Evolutionary conservation across 2,797 vertebrate genomes (phyloP), one percentile per base, ranked within the genome.

Genomic region (Chelon auratus): DNA sequence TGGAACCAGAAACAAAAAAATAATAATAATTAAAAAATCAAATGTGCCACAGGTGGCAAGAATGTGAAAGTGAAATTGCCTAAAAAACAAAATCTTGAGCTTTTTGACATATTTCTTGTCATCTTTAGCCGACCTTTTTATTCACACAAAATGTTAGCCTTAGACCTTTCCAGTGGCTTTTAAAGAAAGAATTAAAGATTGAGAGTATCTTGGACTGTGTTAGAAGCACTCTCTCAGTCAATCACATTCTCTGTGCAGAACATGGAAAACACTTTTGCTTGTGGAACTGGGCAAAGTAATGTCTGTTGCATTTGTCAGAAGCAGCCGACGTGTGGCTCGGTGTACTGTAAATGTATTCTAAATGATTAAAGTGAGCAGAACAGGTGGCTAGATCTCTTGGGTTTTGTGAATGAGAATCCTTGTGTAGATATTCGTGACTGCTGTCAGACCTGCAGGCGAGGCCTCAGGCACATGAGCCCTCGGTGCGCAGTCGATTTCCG

Each of bases 361-460:
- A 60, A 72, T 45, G 52, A 33, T 42, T 45, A 17, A 39, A 61
- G 36, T 10, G 6, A 20, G 20, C 17, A 18, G 52, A 76, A 37
- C 84, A 84, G 78, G 80, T 80, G 77, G 61, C 68, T 71, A 72
- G 39, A 61, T 75, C 59, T 79, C 71, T 56, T 5, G 52, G 69
- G 48, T 64, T 66, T 62, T 18, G 4, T 52, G 65, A 80, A 77
- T 24, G 57, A 63, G 74, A 52, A 39, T 22, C 22, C 1, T 63
- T 48, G 42, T 81, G 64, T 71, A 69, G 65, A 78, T 76, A 60
- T 66, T 71, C 24, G 45, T 69, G 63, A 15, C 57, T 80, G 59
- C 80, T 82, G 79, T 83, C 84, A 82, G 74, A 80, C 43, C 80
- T 81, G 71, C 57, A 76, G 73, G 78, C 68, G 59, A 61, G 36